Percentiles rank a stretch among this genome's conserved stretches.
Evolutionary conservation across 2,113 vertebrate genomes (phyloP).

Genomic region (Polyodon spathula): DNA sequence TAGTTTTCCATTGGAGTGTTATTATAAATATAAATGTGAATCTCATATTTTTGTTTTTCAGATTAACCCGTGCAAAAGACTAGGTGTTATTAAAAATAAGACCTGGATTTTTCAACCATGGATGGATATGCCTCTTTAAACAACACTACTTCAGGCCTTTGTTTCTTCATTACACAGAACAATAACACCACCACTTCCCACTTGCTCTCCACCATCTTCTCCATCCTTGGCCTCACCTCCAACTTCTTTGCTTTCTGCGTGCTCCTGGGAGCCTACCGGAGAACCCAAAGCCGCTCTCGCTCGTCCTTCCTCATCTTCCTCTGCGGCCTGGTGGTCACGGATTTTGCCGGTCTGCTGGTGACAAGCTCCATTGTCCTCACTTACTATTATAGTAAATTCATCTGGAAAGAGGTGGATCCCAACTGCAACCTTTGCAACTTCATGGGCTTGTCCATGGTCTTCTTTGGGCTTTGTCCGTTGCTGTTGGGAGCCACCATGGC

Average conservation of each 20-base stretch:
- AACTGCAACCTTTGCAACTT: conserved; percentile 81
- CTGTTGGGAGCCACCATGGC: conserved; percentile 85
- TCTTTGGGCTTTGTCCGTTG: conserved; percentile 83
- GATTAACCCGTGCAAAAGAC: too few relatives aligned
- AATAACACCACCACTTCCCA: conserved; percentile 44
- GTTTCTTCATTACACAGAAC: too few relatives aligned
- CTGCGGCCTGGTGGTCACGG: conserved; percentile 78
- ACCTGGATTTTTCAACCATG: too few relatives aligned
- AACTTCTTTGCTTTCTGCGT: conserved; percentile 81
- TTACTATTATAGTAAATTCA: conserved; percentile 58
- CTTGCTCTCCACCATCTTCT: conserved; percentile 66
- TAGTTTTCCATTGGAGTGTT: too few relatives aligned
- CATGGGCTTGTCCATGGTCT: conserved; percentile 90
- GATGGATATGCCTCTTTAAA: too few relatives aligned
- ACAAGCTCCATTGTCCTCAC: conserved; percentile 73
- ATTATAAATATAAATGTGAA: too few relatives aligned
- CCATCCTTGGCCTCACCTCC: conserved; percentile 68
- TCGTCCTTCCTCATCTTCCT: conserved; percentile 86
- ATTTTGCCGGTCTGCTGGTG: conserved; percentile 83
- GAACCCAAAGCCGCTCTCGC: conserved; percentile 47
- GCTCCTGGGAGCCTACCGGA: conserved; percentile 62
- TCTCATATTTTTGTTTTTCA: too few relatives aligned
- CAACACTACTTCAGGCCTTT: too few relatives aligned
- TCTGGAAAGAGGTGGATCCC: conserved; percentile 67
- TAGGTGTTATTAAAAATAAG: too few relatives aligned